Conservation (phyloP, 2,113 vertebrate genomes). For the Tragelaphus scriptus region DNA sequence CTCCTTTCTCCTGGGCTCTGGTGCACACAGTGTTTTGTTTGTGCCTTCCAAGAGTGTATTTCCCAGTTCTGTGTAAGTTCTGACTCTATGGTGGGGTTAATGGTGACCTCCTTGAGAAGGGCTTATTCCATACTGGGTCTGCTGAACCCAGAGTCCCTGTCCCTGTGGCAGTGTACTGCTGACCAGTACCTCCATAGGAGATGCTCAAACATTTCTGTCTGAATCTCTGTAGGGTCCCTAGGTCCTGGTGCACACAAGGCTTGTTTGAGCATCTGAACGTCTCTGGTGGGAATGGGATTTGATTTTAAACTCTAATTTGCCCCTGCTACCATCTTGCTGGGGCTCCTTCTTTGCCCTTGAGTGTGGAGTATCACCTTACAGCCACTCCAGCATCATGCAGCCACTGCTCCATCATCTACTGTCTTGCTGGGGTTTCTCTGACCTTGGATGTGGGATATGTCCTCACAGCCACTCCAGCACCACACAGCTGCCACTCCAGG, state of each 20-base stretch:
- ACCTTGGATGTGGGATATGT: neutral
- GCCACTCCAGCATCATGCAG: neutral
- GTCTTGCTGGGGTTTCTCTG: neutral
- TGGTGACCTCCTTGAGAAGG: neutral
- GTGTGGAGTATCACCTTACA: neutral
- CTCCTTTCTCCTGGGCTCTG: neutral
- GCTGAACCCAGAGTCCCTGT: neutral
- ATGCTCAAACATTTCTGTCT: neutral
- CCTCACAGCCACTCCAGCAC: neutral
- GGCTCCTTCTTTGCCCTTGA: neutral
- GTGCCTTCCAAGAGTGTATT: neutral
- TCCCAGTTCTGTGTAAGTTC: neutral
- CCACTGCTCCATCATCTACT: neutral
- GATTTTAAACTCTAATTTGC: neutral
- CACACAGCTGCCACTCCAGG: fast-evolving
- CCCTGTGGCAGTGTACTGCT: neutral
- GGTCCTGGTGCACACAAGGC: neutral
- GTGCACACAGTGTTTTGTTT: neutral
- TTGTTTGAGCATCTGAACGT: neutral
- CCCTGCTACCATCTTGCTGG: neutral
- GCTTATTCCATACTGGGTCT: neutral
- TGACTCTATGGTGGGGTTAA: neutral
- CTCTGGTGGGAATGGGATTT: neutral
- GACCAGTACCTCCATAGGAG: neutral
- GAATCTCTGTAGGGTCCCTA: neutral